phyloP scores from a whole-genome alignment of 2,113 vertebrate genomes.

The Prionailurus viverrinus region DNA sequence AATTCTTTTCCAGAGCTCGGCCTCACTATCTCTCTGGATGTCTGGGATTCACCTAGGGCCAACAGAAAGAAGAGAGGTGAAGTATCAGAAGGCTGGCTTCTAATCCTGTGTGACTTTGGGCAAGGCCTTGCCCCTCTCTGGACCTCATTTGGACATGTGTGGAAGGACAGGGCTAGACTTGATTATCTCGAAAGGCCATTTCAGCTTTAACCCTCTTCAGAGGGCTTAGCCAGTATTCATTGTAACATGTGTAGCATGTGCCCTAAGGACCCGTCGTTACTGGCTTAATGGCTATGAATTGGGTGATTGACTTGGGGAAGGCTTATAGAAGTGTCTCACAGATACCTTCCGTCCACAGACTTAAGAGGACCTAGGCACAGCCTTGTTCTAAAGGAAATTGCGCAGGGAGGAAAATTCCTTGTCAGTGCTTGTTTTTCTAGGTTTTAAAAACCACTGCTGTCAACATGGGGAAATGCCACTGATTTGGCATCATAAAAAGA shows the following conservation, averaged over 20 bases:
- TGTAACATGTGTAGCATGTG: neutral
- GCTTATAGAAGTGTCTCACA: neutral
- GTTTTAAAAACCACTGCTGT: constrained; percentile 48
- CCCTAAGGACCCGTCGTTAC: neutral
- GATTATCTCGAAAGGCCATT: neutral
- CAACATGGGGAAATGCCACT: constrained; percentile 55
- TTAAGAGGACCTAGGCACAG: neutral
- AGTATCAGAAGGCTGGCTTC: neutral
- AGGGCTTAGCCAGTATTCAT: neutral
- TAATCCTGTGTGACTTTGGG: neutral
- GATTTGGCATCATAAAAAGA: constrained; percentile 67
- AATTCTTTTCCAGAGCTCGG: neutral
- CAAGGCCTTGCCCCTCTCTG: neutral
- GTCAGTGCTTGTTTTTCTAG: constrained; percentile 38
- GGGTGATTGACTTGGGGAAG: neutral
- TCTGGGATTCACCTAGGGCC: neutral
- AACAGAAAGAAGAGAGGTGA: neutral
- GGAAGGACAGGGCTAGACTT: neutral
- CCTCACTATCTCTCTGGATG: neutral
- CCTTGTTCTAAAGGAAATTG: neutral
- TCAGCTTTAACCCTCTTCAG: neutral
- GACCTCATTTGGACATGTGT: neutral
- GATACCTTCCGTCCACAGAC: neutral
- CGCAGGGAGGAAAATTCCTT: constrained; percentile 24
- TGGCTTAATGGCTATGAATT: constrained; percentile 19